Evolutionary conservation across 2,113 vertebrate genomes (phyloP).

Genomic region (Elachura formosa): DNA sequence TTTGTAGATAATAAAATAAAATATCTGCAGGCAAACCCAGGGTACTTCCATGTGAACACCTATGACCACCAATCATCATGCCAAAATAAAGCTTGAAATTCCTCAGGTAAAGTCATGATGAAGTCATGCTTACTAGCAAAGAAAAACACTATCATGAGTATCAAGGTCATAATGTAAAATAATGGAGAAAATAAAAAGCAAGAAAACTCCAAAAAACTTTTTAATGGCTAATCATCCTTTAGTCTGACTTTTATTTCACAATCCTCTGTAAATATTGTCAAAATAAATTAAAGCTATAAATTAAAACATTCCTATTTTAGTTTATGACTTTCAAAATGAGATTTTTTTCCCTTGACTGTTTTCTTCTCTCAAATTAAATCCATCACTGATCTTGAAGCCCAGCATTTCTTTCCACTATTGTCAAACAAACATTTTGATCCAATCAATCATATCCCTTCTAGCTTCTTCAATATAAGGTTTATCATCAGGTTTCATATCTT

Average conservation of each 20-base stretch:
- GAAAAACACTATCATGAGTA: neutral
- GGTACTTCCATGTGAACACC: neutral
- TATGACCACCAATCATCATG: neutral
- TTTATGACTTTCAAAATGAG: neutral
- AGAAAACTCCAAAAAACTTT: neutral
- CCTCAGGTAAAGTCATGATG: neutral
- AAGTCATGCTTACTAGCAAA: neutral
- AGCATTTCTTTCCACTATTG: neutral
- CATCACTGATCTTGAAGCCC: neutral
- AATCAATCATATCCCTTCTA: conserved; percentile 83
- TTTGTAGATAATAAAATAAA: neutral
- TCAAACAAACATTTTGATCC: conserved; percentile 85
- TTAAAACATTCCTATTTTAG: neutral
- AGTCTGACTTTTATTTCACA: neutral
- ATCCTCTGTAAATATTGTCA: neutral
- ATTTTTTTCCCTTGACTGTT: neutral
- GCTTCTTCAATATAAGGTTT: conserved; percentile 82
- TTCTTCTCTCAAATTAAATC: neutral
- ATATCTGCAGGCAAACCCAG: neutral
- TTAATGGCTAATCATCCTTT: neutral
- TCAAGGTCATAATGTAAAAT: neutral
- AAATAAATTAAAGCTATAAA: conserved; percentile 25
- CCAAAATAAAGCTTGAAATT: neutral
- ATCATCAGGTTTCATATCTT: conserved; percentile 81
- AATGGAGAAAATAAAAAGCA: neutral